Base-by-base conservation (phyloP, 2,888 invertebrate genomes). In the Lamellibrachia columna region DNA sequence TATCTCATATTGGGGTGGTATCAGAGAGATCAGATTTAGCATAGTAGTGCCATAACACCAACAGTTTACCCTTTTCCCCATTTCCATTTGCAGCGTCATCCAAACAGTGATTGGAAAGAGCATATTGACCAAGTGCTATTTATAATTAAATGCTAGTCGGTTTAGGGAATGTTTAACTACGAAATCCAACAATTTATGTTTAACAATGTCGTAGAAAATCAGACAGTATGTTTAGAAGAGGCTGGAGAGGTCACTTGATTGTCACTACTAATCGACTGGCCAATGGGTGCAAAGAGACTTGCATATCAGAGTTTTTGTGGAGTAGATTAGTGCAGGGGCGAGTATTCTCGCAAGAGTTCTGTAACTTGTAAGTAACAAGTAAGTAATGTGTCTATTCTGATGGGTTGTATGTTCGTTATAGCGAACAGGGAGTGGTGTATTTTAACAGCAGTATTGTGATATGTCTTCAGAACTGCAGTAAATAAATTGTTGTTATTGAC, bases 141-240 rank as follows among this genome's bases (percentile, higher is more conserved):
- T 75, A 75, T 15, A 75, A 75, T 75, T 75, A 75, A 75, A 75
- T 75, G 75, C 75, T 75, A 75, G 75, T 75, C 75, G 75, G 75
- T 75, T 75, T 75, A 75, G 75, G 75, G 75, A 75, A 75, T 75
- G 75, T 75, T 40, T 75, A 4, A 22, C 75, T 75, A 11, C n/a
- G 6, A 75, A 75, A 4, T 75, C 22, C 75, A 75, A 75, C 75
- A 75, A 6, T 22, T 75, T 75, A 75, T 75, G 75, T 75, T 75
- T 22, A n/a, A 75, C 15, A 75, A 75, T 22, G 22, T 22, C 22
- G 6, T 11, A 75, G 75, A 75, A 75, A 75, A 75, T 75, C 75
- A 11, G 15, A 75, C 75, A 15, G 3, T 22, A 22, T 75, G 22
- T 75, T 22, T 75, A 75, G 22, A 22, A 75, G 6, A 75, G n/a